Percentiles rank a stretch among this genome's conserved stretches.
phyloP scores from a whole-genome alignment of 1,140 invertebrate species.

The Neodiprion lecontei region DNA sequence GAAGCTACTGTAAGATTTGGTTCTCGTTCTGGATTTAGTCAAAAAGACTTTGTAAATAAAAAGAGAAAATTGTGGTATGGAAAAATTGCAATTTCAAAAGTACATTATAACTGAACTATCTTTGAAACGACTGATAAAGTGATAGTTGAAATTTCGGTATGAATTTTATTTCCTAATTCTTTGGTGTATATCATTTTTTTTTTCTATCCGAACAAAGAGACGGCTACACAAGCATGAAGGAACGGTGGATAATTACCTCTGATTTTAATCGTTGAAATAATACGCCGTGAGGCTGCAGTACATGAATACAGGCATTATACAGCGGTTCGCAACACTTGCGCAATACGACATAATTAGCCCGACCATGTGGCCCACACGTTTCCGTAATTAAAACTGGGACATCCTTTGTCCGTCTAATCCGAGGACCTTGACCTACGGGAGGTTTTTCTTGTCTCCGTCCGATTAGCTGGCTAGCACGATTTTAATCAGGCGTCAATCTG shows the following conservation, averaged over 20 bases:
- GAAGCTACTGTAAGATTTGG: too few relatives aligned
- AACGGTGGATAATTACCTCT: conserved; percentile 43
- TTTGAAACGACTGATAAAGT: too few relatives aligned
- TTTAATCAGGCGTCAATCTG: conserved; percentile 7
- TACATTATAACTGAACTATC: too few relatives aligned
- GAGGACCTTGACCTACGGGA: conserved; percentile 17
- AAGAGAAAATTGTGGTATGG: too few relatives aligned
- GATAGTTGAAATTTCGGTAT: too few relatives aligned
- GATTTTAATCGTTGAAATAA: conserved; percentile 50
- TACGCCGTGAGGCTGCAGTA: conserved; percentile 39
- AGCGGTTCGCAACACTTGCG: conserved; percentile 29
- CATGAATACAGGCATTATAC: conserved; percentile 21
- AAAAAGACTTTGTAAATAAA: too few relatives aligned
- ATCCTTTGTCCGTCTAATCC: conserved; percentile 17
- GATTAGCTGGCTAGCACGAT: not conserved
- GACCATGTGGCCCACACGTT: conserved; percentile 30
- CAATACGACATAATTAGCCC: conserved; percentile 47
- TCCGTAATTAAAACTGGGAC: conserved; percentile 25
- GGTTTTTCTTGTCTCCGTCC: conserved; percentile 8
- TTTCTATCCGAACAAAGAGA: not conserved
- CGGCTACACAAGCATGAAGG: not conserved
- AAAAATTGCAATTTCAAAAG: too few relatives aligned
- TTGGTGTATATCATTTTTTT: too few relatives aligned
- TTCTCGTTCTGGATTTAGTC: too few relatives aligned
- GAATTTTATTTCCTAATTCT: too few relatives aligned